These are phyloP conservation scores for Panagrolaimus sp. DNA, from an alignment of 1,140 invertebrate genomes.

Conservation along the genomic window DNA sequence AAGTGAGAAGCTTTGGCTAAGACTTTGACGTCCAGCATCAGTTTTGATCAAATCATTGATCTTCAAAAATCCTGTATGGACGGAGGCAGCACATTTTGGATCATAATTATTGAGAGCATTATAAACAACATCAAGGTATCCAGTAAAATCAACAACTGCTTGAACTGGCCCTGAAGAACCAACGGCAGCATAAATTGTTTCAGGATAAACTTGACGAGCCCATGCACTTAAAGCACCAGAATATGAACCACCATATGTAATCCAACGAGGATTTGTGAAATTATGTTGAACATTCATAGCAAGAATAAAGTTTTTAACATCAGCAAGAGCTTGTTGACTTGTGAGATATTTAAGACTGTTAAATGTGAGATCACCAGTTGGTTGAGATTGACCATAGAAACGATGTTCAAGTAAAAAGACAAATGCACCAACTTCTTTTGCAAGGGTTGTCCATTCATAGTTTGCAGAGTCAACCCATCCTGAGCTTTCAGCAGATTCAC, in stretches of 20 bases:
- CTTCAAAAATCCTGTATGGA: not conserved
- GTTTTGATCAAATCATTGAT: not conserved
- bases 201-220: constrained; percentile 80
- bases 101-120: not conserved
- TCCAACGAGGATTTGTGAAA: constrained; percentile 68
- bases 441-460: constrained; percentile 57
- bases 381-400: constrained; percentile 85
- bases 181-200: constrained; percentile 74
- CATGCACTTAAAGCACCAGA: constrained; percentile 73
- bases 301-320: constrained; percentile 46
- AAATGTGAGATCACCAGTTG: constrained; percentile 59
- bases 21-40: constrained; percentile 13
- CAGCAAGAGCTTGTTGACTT: constrained; percentile 50
- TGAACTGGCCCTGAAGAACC: constrained; percentile 79
- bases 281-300: constrained; percentile 36
- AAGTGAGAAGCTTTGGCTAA: constrained; percentile 30
- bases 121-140: constrained; percentile 25
- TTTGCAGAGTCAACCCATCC: constrained; percentile 10
- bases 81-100: not conserved
- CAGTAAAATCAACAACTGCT: constrained; percentile 73
- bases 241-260: constrained; percentile 86
- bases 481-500: constrained; percentile 16
- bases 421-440: constrained; percentile 72
- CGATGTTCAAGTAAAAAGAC: constrained; percentile 83
- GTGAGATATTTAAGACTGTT: constrained; percentile 46